phyloP scores from a whole-genome alignment of 2,888 invertebrate species.

The Cremastinae sp. region DNA sequence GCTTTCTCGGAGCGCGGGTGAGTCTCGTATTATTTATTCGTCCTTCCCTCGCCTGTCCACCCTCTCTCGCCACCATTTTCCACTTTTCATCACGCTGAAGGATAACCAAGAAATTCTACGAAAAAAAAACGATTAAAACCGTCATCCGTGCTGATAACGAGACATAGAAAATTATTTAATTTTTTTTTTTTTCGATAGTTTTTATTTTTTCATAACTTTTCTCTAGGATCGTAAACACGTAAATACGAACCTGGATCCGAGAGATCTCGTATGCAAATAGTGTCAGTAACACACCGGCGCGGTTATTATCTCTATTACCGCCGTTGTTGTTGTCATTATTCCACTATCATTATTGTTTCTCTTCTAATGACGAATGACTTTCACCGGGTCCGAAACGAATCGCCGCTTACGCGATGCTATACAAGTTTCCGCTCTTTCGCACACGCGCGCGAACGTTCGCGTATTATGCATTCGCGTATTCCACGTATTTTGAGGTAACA shows the following conservation, averaged over 20 bases:
- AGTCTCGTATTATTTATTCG: constrained; percentile 79
- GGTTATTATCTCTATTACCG: constrained; percentile 13
- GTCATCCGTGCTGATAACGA: no score
- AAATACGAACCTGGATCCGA: constrained; percentile 37
- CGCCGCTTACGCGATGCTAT: constrained; percentile 33
- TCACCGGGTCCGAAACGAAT: constrained; percentile 46
- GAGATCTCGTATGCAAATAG: not conserved
- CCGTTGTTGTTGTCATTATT: constrained; percentile 17
- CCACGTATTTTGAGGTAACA: not conserved
- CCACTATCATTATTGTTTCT: constrained; percentile 15
- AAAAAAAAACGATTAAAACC: no score
- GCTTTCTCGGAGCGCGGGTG: constrained; percentile 97
- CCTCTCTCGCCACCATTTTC: not conserved
- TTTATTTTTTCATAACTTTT: no score
- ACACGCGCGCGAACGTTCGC: not conserved
- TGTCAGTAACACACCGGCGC: constrained; percentile 22
- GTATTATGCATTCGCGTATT: not conserved
- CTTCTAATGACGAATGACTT: constrained; percentile 54
- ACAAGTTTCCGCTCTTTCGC: constrained; percentile 15
- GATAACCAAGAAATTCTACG: not conserved
- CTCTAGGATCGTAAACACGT: constrained; percentile 34
- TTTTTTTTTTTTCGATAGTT: no score
- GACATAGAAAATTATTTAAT: not conserved
- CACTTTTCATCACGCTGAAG: constrained; percentile 1
- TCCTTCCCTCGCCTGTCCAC: not conserved